A percentile compares a stretch with the other conserved stretches of the same genome.
These are phyloP conservation scores for Xyrauchen texanus DNA, from an alignment of 2,113 vertebrate genomes.

Conservation along the genomic window DNA sequence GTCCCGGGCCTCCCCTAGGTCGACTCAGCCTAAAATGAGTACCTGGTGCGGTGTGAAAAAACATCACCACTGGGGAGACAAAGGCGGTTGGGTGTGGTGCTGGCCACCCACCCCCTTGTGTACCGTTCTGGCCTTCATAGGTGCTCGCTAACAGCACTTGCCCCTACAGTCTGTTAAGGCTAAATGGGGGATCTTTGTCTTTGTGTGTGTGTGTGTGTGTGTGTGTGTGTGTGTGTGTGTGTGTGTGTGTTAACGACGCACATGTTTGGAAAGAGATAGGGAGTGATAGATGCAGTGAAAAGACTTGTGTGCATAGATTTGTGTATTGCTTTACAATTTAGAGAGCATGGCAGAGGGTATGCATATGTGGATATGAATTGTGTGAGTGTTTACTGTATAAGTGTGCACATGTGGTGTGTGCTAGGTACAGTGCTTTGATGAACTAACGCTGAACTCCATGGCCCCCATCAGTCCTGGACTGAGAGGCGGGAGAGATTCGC, in stretches of 20 bases:
- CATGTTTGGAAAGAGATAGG: conserved; percentile 24
- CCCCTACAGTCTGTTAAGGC: too few relatives aligned
- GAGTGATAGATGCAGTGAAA: conserved; percentile 18
- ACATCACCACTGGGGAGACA: too few relatives aligned
- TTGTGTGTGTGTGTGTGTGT: too few relatives aligned
- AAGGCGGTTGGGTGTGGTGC: too few relatives aligned
- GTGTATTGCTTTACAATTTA: background rate
- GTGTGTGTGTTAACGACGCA: too few relatives aligned
- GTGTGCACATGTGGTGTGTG: background rate
- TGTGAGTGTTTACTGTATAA: background rate
- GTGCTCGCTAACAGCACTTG: too few relatives aligned
- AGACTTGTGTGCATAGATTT: background rate
- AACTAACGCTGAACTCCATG: conserved; percentile 28
- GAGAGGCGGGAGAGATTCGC: conserved; percentile 27
- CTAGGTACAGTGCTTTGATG: background rate
- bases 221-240: conserved; percentile 34
- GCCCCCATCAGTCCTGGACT: conserved; percentile 9
- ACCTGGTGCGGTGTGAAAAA: too few relatives aligned
- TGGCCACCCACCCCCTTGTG: too few relatives aligned
- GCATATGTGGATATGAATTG: conserved; percentile 34
- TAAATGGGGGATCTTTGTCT: too few relatives aligned
- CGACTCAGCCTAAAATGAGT: too few relatives aligned
- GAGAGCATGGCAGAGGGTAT: background rate
- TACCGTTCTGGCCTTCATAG: too few relatives aligned
- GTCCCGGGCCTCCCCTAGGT: too few relatives aligned